These are phyloP conservation scores for Semicossyphus pulcher DNA, from an alignment of 2,113 vertebrate genomes.

Conservation along the genomic window DNA sequence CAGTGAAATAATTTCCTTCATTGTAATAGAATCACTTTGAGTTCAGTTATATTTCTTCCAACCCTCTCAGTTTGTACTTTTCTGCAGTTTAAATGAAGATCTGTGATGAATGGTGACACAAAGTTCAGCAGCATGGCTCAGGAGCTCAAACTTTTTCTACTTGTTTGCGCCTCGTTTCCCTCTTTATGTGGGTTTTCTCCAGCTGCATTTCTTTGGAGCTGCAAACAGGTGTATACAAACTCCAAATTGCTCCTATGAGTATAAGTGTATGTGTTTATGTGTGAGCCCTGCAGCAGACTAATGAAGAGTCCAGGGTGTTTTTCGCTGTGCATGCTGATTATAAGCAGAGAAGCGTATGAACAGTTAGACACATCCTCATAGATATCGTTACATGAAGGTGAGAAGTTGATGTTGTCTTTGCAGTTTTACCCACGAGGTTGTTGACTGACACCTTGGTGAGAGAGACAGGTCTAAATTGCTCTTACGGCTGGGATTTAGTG, in stretches of 20 bases:
- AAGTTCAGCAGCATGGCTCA: neutral
- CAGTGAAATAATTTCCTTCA: constrained; percentile 4
- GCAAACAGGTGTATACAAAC: constrained; percentile 37
- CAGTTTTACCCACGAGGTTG: constrained; percentile 31
- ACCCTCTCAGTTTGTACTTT: neutral
- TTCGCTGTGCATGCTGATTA: constrained; percentile 17
- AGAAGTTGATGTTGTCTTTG: constrained; percentile 31
- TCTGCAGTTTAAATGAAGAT: neutral
- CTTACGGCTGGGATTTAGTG: constrained; percentile 44
- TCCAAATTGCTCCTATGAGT: constrained; percentile 43
- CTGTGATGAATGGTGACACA: neutral
- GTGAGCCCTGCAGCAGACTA: constrained; percentile 32
- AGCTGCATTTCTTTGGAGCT: constrained; percentile 19
- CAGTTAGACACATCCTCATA: neutral
- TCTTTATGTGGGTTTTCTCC: neutral
- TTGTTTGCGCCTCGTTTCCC: neutral
- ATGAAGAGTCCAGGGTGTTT: constrained; percentile 53
- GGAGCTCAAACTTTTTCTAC: neutral
- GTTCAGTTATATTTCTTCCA: neutral
- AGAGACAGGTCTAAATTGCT: constrained; percentile 63
- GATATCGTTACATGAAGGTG: neutral
- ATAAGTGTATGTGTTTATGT: constrained; percentile 23
- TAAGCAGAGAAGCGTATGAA: constrained; percentile 36
- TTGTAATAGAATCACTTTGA: neutral
- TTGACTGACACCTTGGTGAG: constrained; percentile 56